Base-by-base conservation (phyloP, 92 coral and sea anemone species). In the Phenganax subtilis region DNA sequence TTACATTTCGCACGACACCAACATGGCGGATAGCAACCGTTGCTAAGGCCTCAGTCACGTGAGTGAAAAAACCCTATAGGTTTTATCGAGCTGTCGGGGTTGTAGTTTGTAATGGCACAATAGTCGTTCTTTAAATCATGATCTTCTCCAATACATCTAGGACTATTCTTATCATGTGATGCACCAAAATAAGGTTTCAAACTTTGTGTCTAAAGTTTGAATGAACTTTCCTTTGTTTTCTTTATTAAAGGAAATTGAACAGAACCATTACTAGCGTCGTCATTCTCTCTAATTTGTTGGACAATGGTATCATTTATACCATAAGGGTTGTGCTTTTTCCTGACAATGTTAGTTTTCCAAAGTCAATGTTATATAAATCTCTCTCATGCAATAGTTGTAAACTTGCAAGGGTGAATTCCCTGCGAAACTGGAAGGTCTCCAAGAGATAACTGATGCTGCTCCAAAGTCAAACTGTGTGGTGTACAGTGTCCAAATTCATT, bases 141-240 rank as follows among this genome's bases (percentile, higher is more conserved):
- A 77, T 54, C 82, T 77, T 77, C 55, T 58, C 82, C 82, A 17
- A 77, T 77, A 71, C 82, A 77, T 0, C 70, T 71, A 58, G 82
- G 82, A 0, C 82, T 71, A 37, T 77, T 71, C 30, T 77, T 77
- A 51, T 77, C 30, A 25, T 47, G 54, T 6, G 71, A 30, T n/a
- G 82, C 60, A n/a, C 82, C 82, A 77, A 77, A 77, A 57, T 77
- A 77, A 5, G 82, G 82, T 71, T 77, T 71, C 51, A 77, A 61
- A 58, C 53, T 57, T 77, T 37, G 30, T 58, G 70, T 58, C 52
- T 69, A 71, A 31, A 31, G 70, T 77, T 77, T 29, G 55, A 77
- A 20, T 59, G 82, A 77, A 3, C 82, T 58, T 44, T 77, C 70
- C 31, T 72, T 72, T 12, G 80, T 76, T 65, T 65, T 28, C 71